phyloP scores from a whole-genome alignment of 2,888 invertebrate genomes.

The Kuschelorhynchus macadamiae region DNA sequence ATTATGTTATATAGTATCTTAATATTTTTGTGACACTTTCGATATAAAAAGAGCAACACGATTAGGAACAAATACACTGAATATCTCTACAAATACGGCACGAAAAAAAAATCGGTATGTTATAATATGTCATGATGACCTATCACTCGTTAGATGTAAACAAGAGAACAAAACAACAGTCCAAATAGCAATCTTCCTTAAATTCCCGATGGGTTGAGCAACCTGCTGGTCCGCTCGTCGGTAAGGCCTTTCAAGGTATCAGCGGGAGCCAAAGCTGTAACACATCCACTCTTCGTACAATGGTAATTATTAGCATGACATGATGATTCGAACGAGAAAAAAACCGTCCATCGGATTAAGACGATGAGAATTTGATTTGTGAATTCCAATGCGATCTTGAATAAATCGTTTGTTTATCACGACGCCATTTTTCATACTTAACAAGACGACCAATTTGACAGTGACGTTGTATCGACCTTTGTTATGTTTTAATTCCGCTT shows the following conservation, averaged over 20 bases:
- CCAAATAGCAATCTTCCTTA: constrained; percentile 48
- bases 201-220: constrained; percentile 46
- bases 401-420: constrained; percentile 56
- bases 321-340: constrained; percentile 55
- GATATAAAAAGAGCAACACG: too few relatives aligned
- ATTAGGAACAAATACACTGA: not conserved
- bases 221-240: constrained; percentile 46
- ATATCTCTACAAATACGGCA: not conserved
- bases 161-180: constrained; percentile 49
- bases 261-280: constrained; percentile 62
- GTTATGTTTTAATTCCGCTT: constrained; percentile 15
- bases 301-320: constrained; percentile 63
- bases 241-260: constrained; percentile 59
- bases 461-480: constrained; percentile 19
- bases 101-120: constrained; percentile 14
- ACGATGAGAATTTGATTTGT: constrained; percentile 58
- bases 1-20: too few relatives aligned
- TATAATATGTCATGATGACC: constrained; percentile 46
- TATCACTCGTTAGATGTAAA: constrained; percentile 47
- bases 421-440: constrained; percentile 57
- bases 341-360: constrained; percentile 57
- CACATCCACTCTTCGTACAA: constrained; percentile 60
- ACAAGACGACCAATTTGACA: constrained; percentile 33
- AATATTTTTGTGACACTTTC: too few relatives aligned
- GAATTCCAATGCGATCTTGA: constrained; percentile 55